A percentile compares a stretch with the other conserved stretches of the same genome.
These are phyloP conservation scores for Microcebus ravelobensis DNA, from an alignment of 2,113 vertebrate species.

Conservation along the genomic window DNA sequence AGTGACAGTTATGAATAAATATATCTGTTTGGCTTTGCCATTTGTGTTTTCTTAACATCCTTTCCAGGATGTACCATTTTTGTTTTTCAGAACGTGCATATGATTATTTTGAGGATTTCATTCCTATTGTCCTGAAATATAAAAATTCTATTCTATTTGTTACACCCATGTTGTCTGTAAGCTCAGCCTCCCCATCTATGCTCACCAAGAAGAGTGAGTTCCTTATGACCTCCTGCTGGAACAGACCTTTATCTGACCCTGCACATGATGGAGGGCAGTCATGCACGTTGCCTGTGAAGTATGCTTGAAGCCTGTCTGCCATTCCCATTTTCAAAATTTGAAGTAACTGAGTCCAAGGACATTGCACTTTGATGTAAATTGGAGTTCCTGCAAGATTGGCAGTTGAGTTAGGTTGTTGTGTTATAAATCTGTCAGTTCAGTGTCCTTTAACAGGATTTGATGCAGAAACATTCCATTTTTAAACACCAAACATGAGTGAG, in stretches of 20 bases:
- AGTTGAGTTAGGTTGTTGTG: not conserved
- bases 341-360: not conserved
- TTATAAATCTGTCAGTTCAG: not conserved
- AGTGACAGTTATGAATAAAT: conserved; percentile 16
- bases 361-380: not conserved
- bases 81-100: conserved; percentile 46
- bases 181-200: conserved; percentile 10
- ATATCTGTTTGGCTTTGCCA: conserved; percentile 73
- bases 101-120: conserved; percentile 25
- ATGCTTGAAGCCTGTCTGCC: not conserved
- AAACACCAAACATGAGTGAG: conserved; percentile 56
- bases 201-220: not conserved
- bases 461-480: conserved; percentile 54
- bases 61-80: conserved; percentile 36
- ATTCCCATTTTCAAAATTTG: not conserved
- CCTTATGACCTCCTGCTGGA: not conserved
- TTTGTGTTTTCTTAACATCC: conserved; percentile 64
- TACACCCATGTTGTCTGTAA: conserved; percentile 46
- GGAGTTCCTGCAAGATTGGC: not conserved
- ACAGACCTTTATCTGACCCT: not conserved
- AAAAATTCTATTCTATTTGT: conserved; percentile 47
- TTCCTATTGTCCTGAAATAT: conserved; percentile 2
- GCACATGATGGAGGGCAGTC: not conserved
- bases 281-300: not conserved
- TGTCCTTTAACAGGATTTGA: conserved; percentile 46